Evolutionary conservation across 2,113 vertebrate species (phyloP), one percentile per base, ranked within the genome.

Genomic region (Thomomys bottae): DNA sequence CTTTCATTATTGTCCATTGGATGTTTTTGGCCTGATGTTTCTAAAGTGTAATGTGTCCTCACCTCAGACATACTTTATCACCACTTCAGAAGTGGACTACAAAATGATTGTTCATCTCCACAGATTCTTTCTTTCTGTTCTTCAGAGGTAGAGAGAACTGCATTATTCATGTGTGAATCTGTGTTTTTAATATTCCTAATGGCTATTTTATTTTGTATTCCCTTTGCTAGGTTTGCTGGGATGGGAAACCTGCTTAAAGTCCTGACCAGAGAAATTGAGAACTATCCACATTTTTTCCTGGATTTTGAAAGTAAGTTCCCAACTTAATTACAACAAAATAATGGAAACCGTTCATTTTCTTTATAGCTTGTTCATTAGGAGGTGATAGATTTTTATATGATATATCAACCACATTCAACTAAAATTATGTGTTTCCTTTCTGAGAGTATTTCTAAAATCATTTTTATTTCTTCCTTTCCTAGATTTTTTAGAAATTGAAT

Each of bases 221-320:
- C 94, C 96, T 98, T 97, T 96, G 97, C 98, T 98, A 99, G 99
- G 99, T 99, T 99, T 99, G 99, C 99, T 99, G 99, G 99, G 97
- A 99, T 99, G 99, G 99, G 99, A 99, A 99, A 99, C 98, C 99
- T 99, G 98, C 99, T 99, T 98, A 99, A 99, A 98, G 99, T 99
- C 98, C 99, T 99, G 98, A 99, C 99, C 98, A 99, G 99, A 98
- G 99, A 99, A 98, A 99, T 99, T 98, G 99, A 99, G 98, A 99
- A 99, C 98, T 99, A 99, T 98, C 99, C 99, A 97, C 99, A 99
- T 98, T 99, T 99, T 99, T 99, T 99, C 98, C 99, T 99, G 99
- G 99, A 99, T 98, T 99, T 99, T 98, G 99, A 99, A 99, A 99
- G 99, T 99, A 99, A 99, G 99, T 99, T 97, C 96, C 95, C 96